Percentiles rank a stretch among this genome's conserved stretches.
These are phyloP conservation scores for Acanthurus tractus DNA, from an alignment of 2,797 vertebrate genomes.

Conservation along the genomic window DNA sequence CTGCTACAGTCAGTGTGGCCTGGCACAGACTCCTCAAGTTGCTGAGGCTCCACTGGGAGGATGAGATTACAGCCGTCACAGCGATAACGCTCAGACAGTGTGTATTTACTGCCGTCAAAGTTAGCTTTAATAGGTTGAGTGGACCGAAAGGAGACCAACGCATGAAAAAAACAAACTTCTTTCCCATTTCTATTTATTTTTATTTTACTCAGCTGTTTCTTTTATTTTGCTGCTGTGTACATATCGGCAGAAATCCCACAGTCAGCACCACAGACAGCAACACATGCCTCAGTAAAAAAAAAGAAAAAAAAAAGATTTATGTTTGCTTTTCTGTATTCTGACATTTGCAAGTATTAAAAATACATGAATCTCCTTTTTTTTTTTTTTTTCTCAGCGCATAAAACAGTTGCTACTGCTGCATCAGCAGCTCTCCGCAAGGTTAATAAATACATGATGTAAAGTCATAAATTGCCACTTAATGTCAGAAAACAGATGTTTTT, in stretches of 20 bases:
- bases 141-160: slow-evolving; percentile 15
- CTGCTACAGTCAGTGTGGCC: neutral
- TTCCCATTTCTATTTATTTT: slow-evolving; percentile 43
- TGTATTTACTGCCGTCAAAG: slow-evolving; percentile 43
- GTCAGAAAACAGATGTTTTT: slow-evolving; percentile 61
- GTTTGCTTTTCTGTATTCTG: slow-evolving; percentile 41
- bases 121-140: slow-evolving; percentile 38
- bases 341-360: slow-evolving; percentile 58
- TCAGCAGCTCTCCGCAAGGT: slow-evolving; percentile 30
- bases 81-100: slow-evolving; percentile 15
- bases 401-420: slow-evolving; percentile 32
- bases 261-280: slow-evolving; percentile 37
- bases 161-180: slow-evolving; percentile 28
- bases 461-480: slow-evolving; percentile 53
- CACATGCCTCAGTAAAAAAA: slow-evolving; percentile 9
- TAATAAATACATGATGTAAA: slow-evolving; percentile 53
- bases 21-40: neutral
- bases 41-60: neutral
- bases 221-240: slow-evolving; percentile 33
- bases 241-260: slow-evolving; percentile 38
- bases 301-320: slow-evolving; percentile 29
- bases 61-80: slow-evolving; percentile 21
- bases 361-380: slow-evolving; percentile 26
- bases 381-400: neutral
- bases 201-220: slow-evolving; percentile 58